Evolutionary conservation across 2,888 invertebrate genomes (phyloP).

Genomic region (Eledone cirrhosa): DNA sequence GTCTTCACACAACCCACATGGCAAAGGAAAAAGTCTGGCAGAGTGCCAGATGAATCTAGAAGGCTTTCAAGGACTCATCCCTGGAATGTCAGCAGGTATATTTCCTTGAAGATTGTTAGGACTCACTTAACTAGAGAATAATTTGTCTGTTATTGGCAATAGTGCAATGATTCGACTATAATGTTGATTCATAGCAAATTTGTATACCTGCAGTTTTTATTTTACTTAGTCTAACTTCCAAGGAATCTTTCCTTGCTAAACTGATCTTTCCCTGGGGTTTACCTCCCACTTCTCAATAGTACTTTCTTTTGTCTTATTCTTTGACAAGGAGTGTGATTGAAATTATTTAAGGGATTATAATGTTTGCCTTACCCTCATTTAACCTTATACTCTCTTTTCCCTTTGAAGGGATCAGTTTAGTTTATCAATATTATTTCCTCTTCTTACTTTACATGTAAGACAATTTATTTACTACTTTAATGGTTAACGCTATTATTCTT

Average conservation of each 20-base stretch:
- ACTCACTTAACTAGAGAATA: neutral
- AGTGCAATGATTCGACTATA: no score
- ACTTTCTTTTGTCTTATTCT: no score
- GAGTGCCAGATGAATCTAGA: slow-evolving; percentile 24
- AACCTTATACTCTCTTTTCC: neutral
- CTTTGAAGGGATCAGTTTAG: slow-evolving; percentile 23
- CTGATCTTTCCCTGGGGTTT: slow-evolving; percentile 16
- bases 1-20: slow-evolving; percentile 26
- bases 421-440: neutral
- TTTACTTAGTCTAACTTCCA: no score
- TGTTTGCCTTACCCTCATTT: neutral
- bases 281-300: no score
- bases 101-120: slow-evolving; percentile 24
- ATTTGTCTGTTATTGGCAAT: no score
- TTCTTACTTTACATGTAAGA: neutral
- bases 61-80: slow-evolving; percentile 26
- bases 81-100: slow-evolving; percentile 26
- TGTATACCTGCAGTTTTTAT: no score
- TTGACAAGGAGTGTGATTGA: no score
- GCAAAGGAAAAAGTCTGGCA: slow-evolving; percentile 24
- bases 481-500: no score
- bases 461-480: no score
- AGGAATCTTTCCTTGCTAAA: neutral
- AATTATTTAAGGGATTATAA: no score
- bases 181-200: no score